These are phyloP conservation scores for Syngnathus scovelli DNA, from an alignment of 2,113 vertebrate species.

Conservation along the genomic window DNA sequence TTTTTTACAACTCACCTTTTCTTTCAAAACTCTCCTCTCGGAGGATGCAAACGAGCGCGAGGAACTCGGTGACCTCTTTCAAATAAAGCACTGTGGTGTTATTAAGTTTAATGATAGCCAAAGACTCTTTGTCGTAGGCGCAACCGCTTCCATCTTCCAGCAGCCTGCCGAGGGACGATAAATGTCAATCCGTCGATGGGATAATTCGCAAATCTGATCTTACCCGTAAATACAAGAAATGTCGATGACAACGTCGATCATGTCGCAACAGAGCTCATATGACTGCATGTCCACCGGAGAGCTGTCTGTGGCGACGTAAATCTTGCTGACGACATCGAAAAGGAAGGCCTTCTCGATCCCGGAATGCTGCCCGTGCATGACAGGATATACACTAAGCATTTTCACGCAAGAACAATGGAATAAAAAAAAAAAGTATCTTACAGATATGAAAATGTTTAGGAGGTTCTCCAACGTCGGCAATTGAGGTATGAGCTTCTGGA, in stretches of 20 bases:
- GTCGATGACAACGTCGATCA: conserved; percentile 96
- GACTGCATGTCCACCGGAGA: conserved; percentile 98
- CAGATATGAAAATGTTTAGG: conserved; percentile 97
- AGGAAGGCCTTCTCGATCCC: conserved; percentile 97
- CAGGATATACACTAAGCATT: not conserved
- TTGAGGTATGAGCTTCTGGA: conserved; percentile 96
- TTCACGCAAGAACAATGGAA: not conserved
- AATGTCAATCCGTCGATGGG: not conserved
- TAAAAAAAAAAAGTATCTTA: conserved; percentile 59
- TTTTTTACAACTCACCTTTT: conserved; percentile 76
- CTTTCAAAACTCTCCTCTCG: conserved; percentile 96
- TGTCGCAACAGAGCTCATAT: conserved; percentile 93
- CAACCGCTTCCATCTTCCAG: conserved; percentile 88
- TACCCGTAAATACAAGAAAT: conserved; percentile 97
- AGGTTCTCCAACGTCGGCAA: conserved; percentile 95
- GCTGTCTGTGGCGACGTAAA: conserved; percentile 95
- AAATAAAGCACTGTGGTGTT: conserved; percentile 96
- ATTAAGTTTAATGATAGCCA: conserved; percentile 98
- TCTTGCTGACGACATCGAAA: conserved; percentile 96
- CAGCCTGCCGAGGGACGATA: conserved; percentile 66
- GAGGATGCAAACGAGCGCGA: conserved; percentile 94
- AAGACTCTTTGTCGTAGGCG: conserved; percentile 92
- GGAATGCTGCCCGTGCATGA: conserved; percentile 79
- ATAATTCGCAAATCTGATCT: conserved; percentile 31
- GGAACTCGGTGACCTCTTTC: conserved; percentile 97